These are phyloP conservation scores for Neomicropteryx cornuta DNA, from an alignment of 1,140 invertebrate genomes.

Conservation along the genomic window DNA sequence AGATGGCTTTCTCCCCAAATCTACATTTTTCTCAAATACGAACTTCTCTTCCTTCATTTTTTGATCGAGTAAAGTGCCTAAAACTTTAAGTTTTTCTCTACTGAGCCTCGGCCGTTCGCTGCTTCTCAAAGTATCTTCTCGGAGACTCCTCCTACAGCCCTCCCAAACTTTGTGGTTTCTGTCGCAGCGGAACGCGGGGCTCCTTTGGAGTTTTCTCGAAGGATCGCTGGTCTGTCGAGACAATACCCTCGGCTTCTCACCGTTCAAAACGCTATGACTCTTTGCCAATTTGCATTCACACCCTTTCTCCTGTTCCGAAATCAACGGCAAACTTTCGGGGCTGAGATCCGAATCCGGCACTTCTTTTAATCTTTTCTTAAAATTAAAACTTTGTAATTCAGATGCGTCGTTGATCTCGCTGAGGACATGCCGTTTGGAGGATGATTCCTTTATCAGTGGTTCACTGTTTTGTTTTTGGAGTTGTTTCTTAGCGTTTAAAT, in stretches of 20 bases:
- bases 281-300: slow-evolving; percentile 18
- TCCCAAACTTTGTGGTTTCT: slow-evolving; percentile 33
- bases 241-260: slow-evolving; percentile 24
- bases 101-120: slow-evolving; percentile 25
- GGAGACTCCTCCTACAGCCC: slow-evolving; percentile 29
- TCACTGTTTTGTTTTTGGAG: slow-evolving; percentile 8
- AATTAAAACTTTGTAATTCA: slow-evolving; percentile 6
- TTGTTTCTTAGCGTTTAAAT: slow-evolving; percentile 15
- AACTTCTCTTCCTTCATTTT: slow-evolving; percentile 36
- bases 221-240: slow-evolving; percentile 46
- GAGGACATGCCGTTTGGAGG: slow-evolving; percentile 1
- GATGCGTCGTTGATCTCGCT: slow-evolving; percentile 6
- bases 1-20: no score
- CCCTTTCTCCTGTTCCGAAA: slow-evolving; percentile 13
- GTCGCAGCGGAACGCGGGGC: slow-evolving; percentile 48
- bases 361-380: slow-evolving; percentile 13
- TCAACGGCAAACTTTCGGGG: not conserved
- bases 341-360: slow-evolving; percentile 13
- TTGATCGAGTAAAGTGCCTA: slow-evolving; percentile 29
- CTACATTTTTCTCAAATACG: no score
- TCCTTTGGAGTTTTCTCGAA: slow-evolving; percentile 44
- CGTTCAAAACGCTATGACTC: slow-evolving; percentile 21
- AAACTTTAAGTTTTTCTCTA: slow-evolving; percentile 28
- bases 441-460: slow-evolving; percentile 19
- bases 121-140: slow-evolving; percentile 32